These are phyloP conservation scores for Tipula lateralis DNA, from an alignment of 2,888 invertebrate genomes.

Conservation along the genomic window DNA sequence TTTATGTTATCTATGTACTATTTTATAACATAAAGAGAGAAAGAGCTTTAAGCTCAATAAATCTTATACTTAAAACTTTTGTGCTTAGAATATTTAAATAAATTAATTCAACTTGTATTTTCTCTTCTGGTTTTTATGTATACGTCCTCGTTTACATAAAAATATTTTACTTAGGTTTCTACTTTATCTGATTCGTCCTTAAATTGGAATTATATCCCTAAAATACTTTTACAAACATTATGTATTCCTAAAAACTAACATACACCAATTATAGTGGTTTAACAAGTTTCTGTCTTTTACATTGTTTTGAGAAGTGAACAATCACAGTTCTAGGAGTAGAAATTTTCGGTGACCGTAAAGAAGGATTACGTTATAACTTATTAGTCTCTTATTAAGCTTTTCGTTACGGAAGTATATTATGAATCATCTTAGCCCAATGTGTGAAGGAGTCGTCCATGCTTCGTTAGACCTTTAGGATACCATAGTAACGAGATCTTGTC, in stretches of 20 bases:
- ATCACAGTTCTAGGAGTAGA: too few relatives aligned
- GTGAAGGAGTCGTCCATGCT: too few relatives aligned
- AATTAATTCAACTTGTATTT: background rate
- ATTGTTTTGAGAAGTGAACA: too few relatives aligned
- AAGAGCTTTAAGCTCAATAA: constrained; percentile 11
- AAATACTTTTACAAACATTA: background rate
- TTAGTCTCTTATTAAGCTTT: too few relatives aligned
- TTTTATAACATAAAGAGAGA: background rate
- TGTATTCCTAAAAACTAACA: background rate
- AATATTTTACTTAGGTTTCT: background rate
- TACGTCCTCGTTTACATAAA: background rate
- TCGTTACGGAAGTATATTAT: too few relatives aligned
- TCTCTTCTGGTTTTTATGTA: background rate
- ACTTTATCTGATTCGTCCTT: background rate
- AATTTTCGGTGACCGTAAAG: too few relatives aligned
- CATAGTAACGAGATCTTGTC: too few relatives aligned
- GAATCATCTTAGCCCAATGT: too few relatives aligned
- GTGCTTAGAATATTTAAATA: background rate
- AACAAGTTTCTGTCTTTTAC: too few relatives aligned
- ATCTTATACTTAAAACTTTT: constrained; percentile 11
- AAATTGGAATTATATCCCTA: background rate
- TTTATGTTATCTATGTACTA: background rate
- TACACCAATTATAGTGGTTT: too few relatives aligned
- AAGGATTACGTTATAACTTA: too few relatives aligned
- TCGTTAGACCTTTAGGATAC: too few relatives aligned